These are phyloP conservation scores for Dryoscopus gambensis DNA, from an alignment of 2,113 vertebrate genomes.

Conservation along the genomic window DNA sequence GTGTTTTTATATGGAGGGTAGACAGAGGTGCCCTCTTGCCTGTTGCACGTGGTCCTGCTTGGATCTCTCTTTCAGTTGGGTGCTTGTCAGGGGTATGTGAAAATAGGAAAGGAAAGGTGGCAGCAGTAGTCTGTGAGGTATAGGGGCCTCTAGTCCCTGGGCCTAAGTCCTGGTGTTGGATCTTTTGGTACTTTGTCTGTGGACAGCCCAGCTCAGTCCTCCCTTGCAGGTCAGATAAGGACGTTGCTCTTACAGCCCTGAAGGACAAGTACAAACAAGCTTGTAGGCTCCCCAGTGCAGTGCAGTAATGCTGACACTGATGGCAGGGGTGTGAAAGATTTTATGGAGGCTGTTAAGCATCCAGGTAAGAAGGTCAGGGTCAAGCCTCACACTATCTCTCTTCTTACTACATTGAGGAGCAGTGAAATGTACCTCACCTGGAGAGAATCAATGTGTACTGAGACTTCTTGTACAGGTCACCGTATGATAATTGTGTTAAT, in stretches of 20 bases:
- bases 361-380: not conserved
- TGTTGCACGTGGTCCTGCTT: not conserved
- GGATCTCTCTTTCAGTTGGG: not conserved
- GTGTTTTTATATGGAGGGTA: not conserved
- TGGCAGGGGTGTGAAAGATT: not conserved
- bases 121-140: not conserved
- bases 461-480: not conserved
- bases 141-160: not conserved
- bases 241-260: fast-evolving
- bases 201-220: not conserved
- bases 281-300: not conserved
- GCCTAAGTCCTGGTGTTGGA: not conserved
- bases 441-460: not conserved
- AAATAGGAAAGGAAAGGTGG: not conserved
- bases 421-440: not conserved
- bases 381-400: not conserved
- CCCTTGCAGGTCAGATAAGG: not conserved
- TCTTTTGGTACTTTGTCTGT: not conserved
- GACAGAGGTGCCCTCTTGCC: not conserved
- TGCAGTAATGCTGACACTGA: not conserved
- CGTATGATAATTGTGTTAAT: not conserved
- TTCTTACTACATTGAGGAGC: not conserved
- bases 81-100: not conserved
- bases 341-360: not conserved
- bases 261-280: not conserved